Percentiles rank a stretch among this genome's conserved stretches.
Conservation (phyloP, 2,888 invertebrate genomes). For the Tenthredo distinguenda region DNA sequence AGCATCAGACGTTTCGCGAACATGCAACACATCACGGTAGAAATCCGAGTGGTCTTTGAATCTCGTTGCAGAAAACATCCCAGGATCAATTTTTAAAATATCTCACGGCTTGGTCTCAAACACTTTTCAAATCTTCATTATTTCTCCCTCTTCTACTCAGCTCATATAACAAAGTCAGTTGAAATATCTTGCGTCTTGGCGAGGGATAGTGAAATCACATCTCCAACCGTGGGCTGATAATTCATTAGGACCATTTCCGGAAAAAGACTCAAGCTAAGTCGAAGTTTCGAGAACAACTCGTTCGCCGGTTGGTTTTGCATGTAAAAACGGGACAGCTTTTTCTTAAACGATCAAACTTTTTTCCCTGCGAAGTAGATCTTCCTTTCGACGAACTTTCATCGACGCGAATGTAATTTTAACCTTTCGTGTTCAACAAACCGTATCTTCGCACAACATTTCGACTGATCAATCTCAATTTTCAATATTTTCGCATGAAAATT, state of each 20-base stretch:
- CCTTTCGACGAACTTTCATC: background rate
- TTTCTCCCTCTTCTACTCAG: background rate
- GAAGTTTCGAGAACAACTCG: background rate
- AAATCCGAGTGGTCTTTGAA: constrained; percentile 33
- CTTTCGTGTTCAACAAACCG: no score
- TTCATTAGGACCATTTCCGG: background rate
- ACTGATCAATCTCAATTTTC: background rate
- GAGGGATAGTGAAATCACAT: background rate
- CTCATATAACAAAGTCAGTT: background rate
- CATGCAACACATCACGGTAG: constrained; percentile 41
- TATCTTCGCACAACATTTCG: background rate
- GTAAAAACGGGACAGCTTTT: background rate
- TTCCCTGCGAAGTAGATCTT: background rate
- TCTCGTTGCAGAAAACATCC: background rate
- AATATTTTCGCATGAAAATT: background rate
- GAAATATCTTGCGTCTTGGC: background rate
- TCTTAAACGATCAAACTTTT: background rate
- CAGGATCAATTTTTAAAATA: constrained; percentile 27
- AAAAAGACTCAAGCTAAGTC: background rate
- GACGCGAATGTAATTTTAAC: background rate
- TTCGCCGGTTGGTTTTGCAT: background rate
- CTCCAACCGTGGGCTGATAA: background rate
- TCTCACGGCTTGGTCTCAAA: background rate
- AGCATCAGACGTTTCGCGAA: constrained; percentile 57
- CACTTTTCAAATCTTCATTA: background rate